phyloP scores from a whole-genome alignment of 2,888 invertebrate genomes.

The Hedya salicella region DNA sequence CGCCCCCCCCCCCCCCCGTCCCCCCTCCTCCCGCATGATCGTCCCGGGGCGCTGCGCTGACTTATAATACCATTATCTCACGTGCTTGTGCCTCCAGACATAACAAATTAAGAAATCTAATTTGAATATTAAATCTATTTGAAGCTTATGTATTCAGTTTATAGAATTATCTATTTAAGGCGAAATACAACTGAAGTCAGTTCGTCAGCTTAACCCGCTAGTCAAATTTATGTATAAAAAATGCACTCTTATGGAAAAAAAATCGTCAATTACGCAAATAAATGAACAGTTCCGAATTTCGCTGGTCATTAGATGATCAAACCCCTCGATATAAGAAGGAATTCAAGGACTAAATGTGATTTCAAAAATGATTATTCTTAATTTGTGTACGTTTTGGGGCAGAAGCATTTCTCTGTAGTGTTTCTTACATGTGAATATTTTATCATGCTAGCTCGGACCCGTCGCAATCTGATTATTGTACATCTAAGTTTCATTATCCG shows the following conservation, averaged over 20 bases:
- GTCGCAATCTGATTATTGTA: not conserved
- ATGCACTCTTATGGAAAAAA: too few relatives aligned
- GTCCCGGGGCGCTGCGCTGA: not conserved
- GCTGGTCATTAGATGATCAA: too few relatives aligned
- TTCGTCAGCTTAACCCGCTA: too few relatives aligned
- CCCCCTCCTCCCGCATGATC: not conserved
- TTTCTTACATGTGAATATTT: conserved; percentile 13
- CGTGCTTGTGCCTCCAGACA: not conserved
- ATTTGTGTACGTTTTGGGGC: conserved; percentile 13
- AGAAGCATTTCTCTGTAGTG: conserved; percentile 30
- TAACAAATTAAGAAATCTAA: not conserved
- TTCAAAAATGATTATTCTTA: not conserved
- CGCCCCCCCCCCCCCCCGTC: too few relatives aligned
- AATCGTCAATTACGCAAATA: too few relatives aligned
- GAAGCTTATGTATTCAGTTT: too few relatives aligned
- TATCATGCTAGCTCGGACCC: not conserved
- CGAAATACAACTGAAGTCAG: too few relatives aligned
- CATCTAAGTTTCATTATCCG: not conserved
- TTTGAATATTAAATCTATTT: too few relatives aligned
- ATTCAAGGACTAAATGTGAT: not conserved
- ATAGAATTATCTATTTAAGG: too few relatives aligned
- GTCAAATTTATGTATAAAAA: too few relatives aligned
- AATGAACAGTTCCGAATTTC: too few relatives aligned
- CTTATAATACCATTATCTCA: not conserved
- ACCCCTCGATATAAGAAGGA: too few relatives aligned